These are phyloP conservation scores for Monopis laevigella DNA, from an alignment of 2,888 invertebrate species.

Conservation along the genomic window DNA sequence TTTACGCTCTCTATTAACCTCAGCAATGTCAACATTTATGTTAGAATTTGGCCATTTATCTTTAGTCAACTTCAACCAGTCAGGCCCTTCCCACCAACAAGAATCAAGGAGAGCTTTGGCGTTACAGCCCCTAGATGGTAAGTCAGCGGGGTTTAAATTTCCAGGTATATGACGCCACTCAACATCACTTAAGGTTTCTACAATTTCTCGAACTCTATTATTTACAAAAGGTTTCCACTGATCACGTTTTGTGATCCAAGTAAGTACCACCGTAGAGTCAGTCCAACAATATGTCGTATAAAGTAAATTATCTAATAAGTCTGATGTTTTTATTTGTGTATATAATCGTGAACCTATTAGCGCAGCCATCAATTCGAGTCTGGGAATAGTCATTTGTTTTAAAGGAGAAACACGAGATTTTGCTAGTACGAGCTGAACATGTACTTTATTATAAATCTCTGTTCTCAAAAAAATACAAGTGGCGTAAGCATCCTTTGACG, in stretches of 20 bases:
- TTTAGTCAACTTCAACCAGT: neutral
- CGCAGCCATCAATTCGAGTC: constrained; percentile 8
- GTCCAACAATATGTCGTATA: constrained; percentile 5
- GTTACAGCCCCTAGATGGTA: constrained; percentile 11
- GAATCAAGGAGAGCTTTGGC: constrained; percentile 3
- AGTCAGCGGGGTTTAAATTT: constrained; percentile 11
- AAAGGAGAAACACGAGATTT: constrained; percentile 6
- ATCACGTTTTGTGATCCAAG: constrained; percentile 2
- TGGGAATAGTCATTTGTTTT: constrained; percentile 7
- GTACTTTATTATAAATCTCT: neutral
- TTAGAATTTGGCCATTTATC: constrained; percentile 2
- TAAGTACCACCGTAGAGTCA: neutral
- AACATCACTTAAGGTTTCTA: neutral
- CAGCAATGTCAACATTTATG: neutral
- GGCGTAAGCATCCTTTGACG: constrained; percentile 2
- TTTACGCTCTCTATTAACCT: constrained; percentile 2
- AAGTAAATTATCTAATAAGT: neutral
- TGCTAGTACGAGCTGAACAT: neutral
- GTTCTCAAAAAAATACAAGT: constrained; percentile 9
- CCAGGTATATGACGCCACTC: constrained; percentile 13
- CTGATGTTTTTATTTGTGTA: neutral
- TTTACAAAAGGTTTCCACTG: constrained; percentile 12
- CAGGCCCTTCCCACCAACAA: constrained; percentile 14
- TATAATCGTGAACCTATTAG: neutral
- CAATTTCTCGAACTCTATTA: constrained; percentile 13